These are phyloP conservation scores for Odontomachus brunneus DNA, from an alignment of 1,140 invertebrate genomes.

Conservation along the genomic window DNA sequence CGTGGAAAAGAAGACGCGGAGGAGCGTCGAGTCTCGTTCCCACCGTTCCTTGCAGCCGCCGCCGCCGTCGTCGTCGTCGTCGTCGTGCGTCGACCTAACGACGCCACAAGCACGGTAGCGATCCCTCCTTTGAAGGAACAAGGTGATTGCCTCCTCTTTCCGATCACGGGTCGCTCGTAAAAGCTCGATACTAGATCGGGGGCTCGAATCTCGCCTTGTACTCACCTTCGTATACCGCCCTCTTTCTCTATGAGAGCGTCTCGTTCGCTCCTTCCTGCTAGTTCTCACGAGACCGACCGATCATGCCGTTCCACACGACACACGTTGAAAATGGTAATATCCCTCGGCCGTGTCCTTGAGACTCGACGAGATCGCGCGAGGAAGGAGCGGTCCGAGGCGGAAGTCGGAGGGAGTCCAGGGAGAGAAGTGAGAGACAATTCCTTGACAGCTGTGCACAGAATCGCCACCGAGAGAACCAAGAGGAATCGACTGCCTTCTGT, in stretches of 20 bases:
- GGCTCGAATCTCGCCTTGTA: slow-evolving; percentile 52
- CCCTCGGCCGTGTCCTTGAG: slow-evolving; percentile 59
- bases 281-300: slow-evolving; percentile 62
- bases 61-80: slow-evolving; percentile 21
- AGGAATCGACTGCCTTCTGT: slow-evolving; percentile 63
- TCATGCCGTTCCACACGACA: slow-evolving; percentile 63
- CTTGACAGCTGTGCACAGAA: slow-evolving; percentile 52
- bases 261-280: slow-evolving; percentile 8
- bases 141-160: slow-evolving; percentile 70
- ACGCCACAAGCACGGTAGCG: slow-evolving; percentile 64
- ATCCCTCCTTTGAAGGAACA: slow-evolving; percentile 60
- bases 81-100: slow-evolving; percentile 75
- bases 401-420: slow-evolving; percentile 58
- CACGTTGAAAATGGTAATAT: slow-evolving; percentile 72
- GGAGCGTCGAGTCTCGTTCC: slow-evolving; percentile 68
- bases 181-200: slow-evolving; percentile 69
- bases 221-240: not conserved
- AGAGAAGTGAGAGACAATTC: slow-evolving; percentile 68
- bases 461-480: not conserved
- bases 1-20: not conserved
- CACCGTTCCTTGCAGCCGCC: slow-evolving; percentile 63
- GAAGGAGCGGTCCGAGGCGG: slow-evolving; percentile 59
- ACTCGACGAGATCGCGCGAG: not conserved
- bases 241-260: not conserved
- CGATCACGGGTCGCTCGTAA: slow-evolving; percentile 73